Percentiles rank a stretch among this genome's conserved stretches.
These are phyloP conservation scores for Diabrotica undecimpunctata DNA, from an alignment of 1,140 invertebrate species.

Conservation along the genomic window DNA sequence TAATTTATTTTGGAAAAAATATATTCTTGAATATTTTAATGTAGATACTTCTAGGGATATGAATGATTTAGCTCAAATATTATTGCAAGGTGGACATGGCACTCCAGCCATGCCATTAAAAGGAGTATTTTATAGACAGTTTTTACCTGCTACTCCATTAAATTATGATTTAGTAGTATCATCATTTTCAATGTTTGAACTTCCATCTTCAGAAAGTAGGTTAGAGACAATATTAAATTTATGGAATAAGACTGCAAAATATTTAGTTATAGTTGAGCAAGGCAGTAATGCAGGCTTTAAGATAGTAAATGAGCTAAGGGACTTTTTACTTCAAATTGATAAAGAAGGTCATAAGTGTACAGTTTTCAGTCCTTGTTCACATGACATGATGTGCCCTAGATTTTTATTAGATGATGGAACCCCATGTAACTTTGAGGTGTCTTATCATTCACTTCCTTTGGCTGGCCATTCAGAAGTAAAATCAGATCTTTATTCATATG, in stretches of 20 bases:
- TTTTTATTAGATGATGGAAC: constrained; percentile 55
- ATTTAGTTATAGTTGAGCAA: constrained; percentile 79
- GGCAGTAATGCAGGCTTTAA: constrained; percentile 78
- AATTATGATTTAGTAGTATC: constrained; percentile 77
- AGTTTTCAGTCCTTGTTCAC: constrained; percentile 80
- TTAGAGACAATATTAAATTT: constrained; percentile 70
- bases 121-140: constrained; percentile 73
- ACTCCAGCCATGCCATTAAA: constrained; percentile 55
- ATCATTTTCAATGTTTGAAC: constrained; percentile 78
- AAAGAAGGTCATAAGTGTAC: constrained; percentile 51
- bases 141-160: constrained; percentile 66
- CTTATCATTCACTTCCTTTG: constrained; percentile 59
- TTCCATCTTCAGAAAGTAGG: constrained; percentile 62
- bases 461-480: constrained; percentile 42
- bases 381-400: constrained; percentile 72
- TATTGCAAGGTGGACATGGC: constrained; percentile 63
- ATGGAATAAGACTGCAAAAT: constrained; percentile 82
- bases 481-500: constrained; percentile 62
- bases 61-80: constrained; percentile 71
- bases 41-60: constrained; percentile 77
- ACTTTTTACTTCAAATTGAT: constrained; percentile 61
- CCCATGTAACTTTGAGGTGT: constrained; percentile 74
- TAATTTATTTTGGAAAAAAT: constrained; percentile 63
- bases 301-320: constrained; percentile 69
- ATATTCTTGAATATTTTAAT: constrained; percentile 75